Evolutionary conservation across 2,888 invertebrate genomes (phyloP).

Genomic region (Escarpia spicata): DNA sequence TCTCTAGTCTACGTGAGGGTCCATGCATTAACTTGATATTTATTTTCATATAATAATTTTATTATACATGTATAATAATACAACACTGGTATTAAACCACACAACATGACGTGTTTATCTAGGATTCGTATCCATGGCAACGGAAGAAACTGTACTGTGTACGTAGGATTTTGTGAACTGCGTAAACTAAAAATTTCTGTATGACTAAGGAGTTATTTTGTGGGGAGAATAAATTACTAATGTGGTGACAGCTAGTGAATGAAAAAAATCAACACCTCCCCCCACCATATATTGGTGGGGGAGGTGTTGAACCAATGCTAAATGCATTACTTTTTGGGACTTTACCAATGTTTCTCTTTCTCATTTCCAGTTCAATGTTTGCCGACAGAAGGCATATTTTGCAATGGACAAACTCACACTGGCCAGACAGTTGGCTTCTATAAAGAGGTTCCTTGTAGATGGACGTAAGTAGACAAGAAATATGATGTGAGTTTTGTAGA

Average conservation of each 20-base stretch:
- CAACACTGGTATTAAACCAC: too few species aligned
- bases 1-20: neutral
- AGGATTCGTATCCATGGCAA: neutral
- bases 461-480: slow-evolving; percentile 80
- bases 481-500: too few species aligned
- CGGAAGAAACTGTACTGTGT: neutral
- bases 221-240: too few species aligned
- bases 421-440: slow-evolving; percentile 75
- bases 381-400: slow-evolving; percentile 84
- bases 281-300: too few species aligned
- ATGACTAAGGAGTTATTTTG: too few species aligned
- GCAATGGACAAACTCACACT: slow-evolving; percentile 79
- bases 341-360: slow-evolving; percentile 18
- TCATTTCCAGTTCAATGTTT: slow-evolving; percentile 71
- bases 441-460: slow-evolving; percentile 87
- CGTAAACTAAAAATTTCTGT: too few species aligned
- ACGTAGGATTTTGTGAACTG: too few species aligned
- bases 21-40: neutral
- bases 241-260: too few species aligned
- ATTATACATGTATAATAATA: neutral
- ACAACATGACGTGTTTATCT: neutral
- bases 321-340: neutral
- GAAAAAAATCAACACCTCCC: too few species aligned
- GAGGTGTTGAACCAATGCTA: too few species aligned
- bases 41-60: neutral